Percentiles rank a stretch among this genome's conserved stretches.
Conservation (phyloP, 2,888 invertebrate species). For the Fabriciana adippe region DNA sequence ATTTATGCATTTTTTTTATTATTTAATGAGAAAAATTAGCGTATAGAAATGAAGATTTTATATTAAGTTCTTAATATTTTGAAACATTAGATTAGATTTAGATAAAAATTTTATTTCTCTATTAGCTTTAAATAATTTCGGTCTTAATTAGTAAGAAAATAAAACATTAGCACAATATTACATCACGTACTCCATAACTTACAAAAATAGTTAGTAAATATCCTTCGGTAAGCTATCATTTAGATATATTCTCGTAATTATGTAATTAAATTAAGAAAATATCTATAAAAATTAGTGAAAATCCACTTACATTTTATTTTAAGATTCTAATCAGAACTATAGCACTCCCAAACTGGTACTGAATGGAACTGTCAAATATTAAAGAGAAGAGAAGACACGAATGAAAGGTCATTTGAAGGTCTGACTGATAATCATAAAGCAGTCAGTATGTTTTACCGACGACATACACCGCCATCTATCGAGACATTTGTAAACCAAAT, state of each 20-base stretch:
- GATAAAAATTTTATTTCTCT: not conserved
- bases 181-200: conserved; percentile 26
- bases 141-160: conserved; percentile 9
- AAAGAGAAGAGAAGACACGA: conserved; percentile 69
- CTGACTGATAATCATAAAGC: conserved; percentile 54
- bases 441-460: conserved; percentile 30
- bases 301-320: conserved; percentile 48
- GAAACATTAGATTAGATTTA: not conserved
- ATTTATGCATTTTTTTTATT: not conserved
- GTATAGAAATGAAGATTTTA: not conserved
- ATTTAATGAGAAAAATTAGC: not conserved
- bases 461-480: conserved; percentile 16
- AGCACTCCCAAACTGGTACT: conserved; percentile 69
- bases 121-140: conserved; percentile 3
- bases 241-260: not conserved
- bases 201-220: conserved; percentile 2
- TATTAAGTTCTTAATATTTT: not conserved
- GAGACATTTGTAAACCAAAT: not conserved
- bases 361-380: conserved; percentile 47
- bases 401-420: conserved; percentile 80
- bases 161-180: conserved; percentile 22
- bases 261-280: conserved; percentile 4
- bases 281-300: conserved; percentile 29
- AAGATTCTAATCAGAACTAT: conserved; percentile 47
- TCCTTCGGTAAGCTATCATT: not conserved